These are phyloP conservation scores for Phainopepla nitens DNA, from an alignment of 2,113 vertebrate genomes.

Conservation along the genomic window DNA sequence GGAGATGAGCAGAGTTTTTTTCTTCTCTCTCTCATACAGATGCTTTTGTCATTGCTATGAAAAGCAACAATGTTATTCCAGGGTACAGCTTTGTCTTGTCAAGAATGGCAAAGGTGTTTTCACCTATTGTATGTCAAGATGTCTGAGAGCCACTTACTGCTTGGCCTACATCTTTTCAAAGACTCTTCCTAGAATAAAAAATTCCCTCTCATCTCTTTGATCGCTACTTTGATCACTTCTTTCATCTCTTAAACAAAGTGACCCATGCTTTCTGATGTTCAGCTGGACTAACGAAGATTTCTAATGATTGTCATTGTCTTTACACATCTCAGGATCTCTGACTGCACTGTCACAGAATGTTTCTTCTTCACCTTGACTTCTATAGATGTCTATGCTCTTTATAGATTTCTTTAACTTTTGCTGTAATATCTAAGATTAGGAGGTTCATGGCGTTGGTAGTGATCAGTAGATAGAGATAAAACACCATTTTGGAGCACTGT, in stretches of 20 bases:
- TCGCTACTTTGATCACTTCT: background rate
- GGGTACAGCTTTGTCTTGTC: background rate
- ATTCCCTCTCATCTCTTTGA: background rate
- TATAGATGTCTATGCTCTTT: background rate
- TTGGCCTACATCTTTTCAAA: slow-evolving; percentile 12
- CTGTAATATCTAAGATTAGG: background rate
- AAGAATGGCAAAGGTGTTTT: slow-evolving; percentile 5
- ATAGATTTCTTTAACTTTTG: background rate
- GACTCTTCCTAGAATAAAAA: background rate
- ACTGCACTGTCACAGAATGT: background rate
- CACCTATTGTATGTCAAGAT: background rate
- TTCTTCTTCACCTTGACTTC: background rate
- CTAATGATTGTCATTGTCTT: background rate
- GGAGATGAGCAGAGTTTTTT: background rate
- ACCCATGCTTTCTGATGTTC: background rate
- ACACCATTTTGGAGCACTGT: background rate
- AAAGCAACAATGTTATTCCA: background rate
- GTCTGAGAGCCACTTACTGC: background rate
- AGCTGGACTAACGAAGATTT: background rate
- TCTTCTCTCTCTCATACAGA: background rate
- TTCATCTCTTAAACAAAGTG: background rate
- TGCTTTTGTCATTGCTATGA: background rate
- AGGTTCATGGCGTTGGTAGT: background rate
- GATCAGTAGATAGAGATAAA: background rate
- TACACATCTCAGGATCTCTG: background rate